Evolutionary conservation across 2,797 vertebrate species (phyloP).

Genomic region (Manis javanica): DNA sequence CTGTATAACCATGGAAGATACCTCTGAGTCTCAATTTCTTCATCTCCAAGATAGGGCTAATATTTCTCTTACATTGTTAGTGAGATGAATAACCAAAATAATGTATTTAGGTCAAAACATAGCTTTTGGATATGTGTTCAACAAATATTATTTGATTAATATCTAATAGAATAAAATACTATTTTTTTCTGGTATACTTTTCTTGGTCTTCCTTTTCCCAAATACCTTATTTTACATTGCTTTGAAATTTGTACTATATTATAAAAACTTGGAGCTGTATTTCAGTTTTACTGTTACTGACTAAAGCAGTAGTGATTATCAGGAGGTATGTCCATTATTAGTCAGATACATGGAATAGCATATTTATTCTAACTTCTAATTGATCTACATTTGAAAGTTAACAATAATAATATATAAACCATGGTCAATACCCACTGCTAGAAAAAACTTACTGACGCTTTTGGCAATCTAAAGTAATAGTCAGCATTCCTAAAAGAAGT

Average conservation of each 20-base stretch:
- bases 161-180: background rate
- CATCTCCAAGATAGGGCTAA: background rate
- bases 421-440: background rate
- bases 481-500: background rate
- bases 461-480: background rate
- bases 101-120: background rate
- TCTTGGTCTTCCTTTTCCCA: constrained; percentile 4
- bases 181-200: background rate
- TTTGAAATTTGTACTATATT: background rate
- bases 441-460: constrained; percentile 4
- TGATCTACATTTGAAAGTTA: constrained; percentile 35
- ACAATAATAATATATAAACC: constrained; percentile 28
- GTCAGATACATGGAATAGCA: background rate
- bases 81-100: constrained; percentile 37
- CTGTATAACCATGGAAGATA: background rate
- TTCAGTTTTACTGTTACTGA: constrained; percentile 35
- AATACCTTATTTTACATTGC: background rate
- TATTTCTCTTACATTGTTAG: background rate
- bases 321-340: constrained; percentile 2
- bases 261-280: background rate
- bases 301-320: background rate
- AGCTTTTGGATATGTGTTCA: background rate
- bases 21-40: constrained; percentile 22
- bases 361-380: background rate
- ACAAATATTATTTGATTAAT: constrained; percentile 17